Evolutionary conservation across 2,797 vertebrate genomes (phyloP), one percentile per base, ranked within the genome.

Genomic region (Hydrocynus forskahlii): DNA sequence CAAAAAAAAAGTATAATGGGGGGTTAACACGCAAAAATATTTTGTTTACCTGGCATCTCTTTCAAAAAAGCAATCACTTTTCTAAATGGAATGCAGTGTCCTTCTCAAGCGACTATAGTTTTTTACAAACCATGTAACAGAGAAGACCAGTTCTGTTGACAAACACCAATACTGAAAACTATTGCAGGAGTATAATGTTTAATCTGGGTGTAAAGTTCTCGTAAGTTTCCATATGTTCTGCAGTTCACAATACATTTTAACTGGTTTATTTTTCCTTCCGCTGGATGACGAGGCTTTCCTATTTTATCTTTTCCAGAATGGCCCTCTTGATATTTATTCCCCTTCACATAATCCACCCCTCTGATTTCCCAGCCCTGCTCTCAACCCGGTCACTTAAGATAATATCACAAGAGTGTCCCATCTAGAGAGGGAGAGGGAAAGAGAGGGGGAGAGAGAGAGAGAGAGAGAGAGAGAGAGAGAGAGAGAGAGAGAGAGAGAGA

Each of bases 381-480:
- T 64, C 21, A 25, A 67, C 52, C 60, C 78, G 69, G 76, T 52
- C 62, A 81, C 79, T 75, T 73, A 62, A 69, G 17, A 76, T 70
- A 71, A 81, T 80, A 55, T 84, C 76, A 69, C 66, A 54, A 16
- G 54, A 68, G 64, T 38, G 21, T 55, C 67, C 59, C 38, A 16
- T 64, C 66, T 71, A 72, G 40, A 55, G 48, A 29, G 35, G 59
- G 50, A 59, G 60, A 8, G 19, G 38, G 68, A 63, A 38, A 21
- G 57, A 43, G 21, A 75, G 25, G 6, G n/a, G 13, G 25, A 29
- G 23, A 54, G 7, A 6, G 23, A 14, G 12, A 29, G 60, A 16
- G 14, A 23, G 67, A 62, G 50, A 62, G 55, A 25, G 60, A 77
- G 45, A 19, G 75, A n/a, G 60, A 16, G 50, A 54, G 17, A 77